Percentiles rank a stretch among this genome's conserved stretches.
Conservation (phyloP, 2,888 invertebrate species). For the Nemotelus pantherinus region DNA sequence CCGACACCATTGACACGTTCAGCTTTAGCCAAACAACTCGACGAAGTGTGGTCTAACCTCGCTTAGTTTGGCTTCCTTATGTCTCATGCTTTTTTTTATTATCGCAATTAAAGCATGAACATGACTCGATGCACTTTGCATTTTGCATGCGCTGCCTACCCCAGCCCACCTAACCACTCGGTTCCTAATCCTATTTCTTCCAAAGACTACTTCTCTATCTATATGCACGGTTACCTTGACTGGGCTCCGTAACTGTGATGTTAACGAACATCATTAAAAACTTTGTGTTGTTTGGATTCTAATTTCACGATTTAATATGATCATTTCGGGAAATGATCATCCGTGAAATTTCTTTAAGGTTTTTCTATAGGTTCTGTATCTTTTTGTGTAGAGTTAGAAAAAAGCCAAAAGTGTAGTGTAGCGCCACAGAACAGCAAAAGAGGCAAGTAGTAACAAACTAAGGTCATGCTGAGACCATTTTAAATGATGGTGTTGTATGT, state of each 20-base stretch:
- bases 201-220: too few relatives aligned
- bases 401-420: not conserved
- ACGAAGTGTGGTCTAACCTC: too few relatives aligned
- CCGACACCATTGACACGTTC: not conserved
- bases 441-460: not conserved
- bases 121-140: slow-evolving; percentile 16
- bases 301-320: slow-evolving; percentile 2
- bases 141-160: not conserved
- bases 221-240: not conserved
- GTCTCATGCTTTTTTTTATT: not conserved
- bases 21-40: too few relatives aligned
- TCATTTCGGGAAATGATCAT: slow-evolving; percentile 1
- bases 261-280: not conserved
- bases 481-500: not conserved
- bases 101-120: slow-evolving; percentile 23
- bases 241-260: not conserved
- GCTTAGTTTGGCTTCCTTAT: not conserved
- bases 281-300: not conserved
- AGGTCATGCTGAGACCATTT: not conserved
- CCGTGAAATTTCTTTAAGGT: not conserved
- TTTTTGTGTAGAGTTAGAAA: not conserved
- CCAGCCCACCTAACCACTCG: too few relatives aligned
- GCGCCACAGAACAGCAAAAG: not conserved
- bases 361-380: not conserved
- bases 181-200: too few relatives aligned